Conservation (phyloP, 2,888 invertebrate genomes). For the Acholoe squamosa region DNA sequence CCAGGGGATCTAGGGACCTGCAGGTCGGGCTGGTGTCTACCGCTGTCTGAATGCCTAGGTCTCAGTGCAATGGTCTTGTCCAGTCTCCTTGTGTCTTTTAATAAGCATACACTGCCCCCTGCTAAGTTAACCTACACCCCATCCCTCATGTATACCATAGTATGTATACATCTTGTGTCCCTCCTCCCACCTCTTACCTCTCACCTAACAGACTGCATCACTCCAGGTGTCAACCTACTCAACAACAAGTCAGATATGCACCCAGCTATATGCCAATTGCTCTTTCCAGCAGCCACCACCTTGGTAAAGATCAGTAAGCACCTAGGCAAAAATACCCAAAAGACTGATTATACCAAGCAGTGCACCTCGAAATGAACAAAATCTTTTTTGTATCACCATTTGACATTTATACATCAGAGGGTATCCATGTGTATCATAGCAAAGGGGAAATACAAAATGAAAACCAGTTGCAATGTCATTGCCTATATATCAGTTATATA, state of each 20-base stretch:
- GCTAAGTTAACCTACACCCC: not conserved
- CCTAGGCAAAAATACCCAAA: not conserved
- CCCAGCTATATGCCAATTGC: not conserved
- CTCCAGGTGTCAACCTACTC: slow-evolving; percentile 2
- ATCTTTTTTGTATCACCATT: not conserved
- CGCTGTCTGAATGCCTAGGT: not conserved
- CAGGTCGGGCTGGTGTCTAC: no score
- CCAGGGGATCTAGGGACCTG: not conserved
- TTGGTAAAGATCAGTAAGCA: not conserved
- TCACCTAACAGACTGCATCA: not conserved
- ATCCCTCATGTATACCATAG: not conserved
- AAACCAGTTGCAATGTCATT: no score
- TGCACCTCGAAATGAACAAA: not conserved
- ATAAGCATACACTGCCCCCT: slow-evolving; percentile 1
- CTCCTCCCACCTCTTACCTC: not conserved
- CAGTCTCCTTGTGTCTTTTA: slow-evolving; percentile 35
- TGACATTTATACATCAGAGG: not conserved
- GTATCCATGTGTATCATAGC: not conserved
- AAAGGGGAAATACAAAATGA: no score
- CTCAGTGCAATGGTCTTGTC: not conserved
- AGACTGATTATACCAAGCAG: not conserved
- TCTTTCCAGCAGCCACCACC: not conserved
- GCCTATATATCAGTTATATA: no score
- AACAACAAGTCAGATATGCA: slow-evolving; percentile 1
- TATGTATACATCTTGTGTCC: slow-evolving; percentile 3